A percentile compares a stretch with the other conserved stretches of the same genome.
Conservation (phyloP, 2,113 vertebrate species). For the Danionella cerebrum region DNA sequence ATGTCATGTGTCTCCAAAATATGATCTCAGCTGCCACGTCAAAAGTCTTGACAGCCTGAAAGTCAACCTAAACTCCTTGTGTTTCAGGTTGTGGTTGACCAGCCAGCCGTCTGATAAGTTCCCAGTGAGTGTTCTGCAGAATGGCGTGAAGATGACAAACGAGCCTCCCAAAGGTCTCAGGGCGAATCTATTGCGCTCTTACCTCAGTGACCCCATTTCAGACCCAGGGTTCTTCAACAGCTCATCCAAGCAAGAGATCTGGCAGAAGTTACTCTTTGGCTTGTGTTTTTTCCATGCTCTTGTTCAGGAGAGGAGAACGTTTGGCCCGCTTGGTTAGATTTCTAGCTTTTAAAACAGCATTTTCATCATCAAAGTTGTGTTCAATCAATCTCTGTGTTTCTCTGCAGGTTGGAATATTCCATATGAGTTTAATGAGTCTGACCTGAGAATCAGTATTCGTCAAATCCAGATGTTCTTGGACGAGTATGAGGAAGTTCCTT, state of each 20-base stretch:
- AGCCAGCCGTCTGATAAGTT: constrained; percentile 91
- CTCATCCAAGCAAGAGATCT: constrained; percentile 71
- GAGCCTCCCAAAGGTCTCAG: constrained; percentile 86
- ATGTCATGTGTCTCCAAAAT: too few species aligned
- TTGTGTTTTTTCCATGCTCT: constrained; percentile 91
- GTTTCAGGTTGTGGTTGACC: constrained; percentile 80
- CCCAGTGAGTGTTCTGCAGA: constrained; percentile 88
- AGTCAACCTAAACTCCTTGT: background rate
- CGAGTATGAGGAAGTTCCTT: constrained; percentile 79
- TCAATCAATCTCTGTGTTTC: background rate
- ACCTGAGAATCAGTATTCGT: constrained; percentile 80
- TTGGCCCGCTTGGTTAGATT: constrained; percentile 77
- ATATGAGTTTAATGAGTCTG: constrained; percentile 91
- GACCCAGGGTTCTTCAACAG: constrained; percentile 74
- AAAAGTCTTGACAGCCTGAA: too few species aligned
- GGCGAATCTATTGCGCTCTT: constrained; percentile 82
- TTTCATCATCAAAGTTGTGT: background rate
- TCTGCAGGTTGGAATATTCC: constrained; percentile 90
- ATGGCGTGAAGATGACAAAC: constrained; percentile 92
- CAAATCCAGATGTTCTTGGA: constrained; percentile 94
- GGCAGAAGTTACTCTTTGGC: constrained; percentile 85
- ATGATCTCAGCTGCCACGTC: too few species aligned
- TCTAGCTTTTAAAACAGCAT: too few species aligned
- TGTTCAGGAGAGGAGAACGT: constrained; percentile 87
- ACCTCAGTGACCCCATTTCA: constrained; percentile 80